Evolutionary conservation across 2,113 vertebrate genomes (phyloP).

Genomic region (Lonchura striata): DNA sequence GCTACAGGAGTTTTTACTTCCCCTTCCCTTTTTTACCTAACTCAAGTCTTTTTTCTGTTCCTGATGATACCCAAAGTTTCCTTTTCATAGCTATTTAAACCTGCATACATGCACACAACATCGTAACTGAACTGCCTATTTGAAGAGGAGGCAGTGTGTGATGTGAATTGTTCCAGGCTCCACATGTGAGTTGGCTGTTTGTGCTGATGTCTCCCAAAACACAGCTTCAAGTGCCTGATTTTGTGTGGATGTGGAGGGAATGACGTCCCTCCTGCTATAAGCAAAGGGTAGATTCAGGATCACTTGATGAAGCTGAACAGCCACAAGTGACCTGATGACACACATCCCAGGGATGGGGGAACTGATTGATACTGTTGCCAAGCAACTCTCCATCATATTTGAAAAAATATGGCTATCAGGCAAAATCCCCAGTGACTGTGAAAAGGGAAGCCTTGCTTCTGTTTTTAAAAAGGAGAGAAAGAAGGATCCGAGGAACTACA

Average conservation of each 20-base stretch:
- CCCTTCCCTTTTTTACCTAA: background rate
- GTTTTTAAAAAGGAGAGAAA: background rate
- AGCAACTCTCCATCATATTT: background rate
- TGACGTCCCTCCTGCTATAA: background rate
- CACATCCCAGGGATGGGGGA: accelerated
- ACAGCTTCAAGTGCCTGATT: background rate
- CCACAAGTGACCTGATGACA: background rate
- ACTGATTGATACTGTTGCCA: background rate
- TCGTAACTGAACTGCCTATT: background rate
- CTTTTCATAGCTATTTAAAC: background rate
- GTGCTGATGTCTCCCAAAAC: background rate
- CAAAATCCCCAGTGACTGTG: background rate
- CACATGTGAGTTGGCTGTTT: background rate
- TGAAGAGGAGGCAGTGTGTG: background rate
- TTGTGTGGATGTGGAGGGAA: background rate
- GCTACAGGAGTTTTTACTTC: background rate
- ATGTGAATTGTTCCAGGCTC: background rate
- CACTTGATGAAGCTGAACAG: background rate
- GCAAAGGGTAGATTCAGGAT: background rate
- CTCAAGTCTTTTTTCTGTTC: background rate
- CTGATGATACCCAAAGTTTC: background rate
- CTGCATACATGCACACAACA: accelerated
- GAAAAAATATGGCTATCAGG: background rate
- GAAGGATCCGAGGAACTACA: background rate
- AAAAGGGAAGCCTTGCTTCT: background rate